Evolutionary conservation across 2,797 vertebrate species (phyloP).

Genomic region (Onychomys leucogaster): DNA sequence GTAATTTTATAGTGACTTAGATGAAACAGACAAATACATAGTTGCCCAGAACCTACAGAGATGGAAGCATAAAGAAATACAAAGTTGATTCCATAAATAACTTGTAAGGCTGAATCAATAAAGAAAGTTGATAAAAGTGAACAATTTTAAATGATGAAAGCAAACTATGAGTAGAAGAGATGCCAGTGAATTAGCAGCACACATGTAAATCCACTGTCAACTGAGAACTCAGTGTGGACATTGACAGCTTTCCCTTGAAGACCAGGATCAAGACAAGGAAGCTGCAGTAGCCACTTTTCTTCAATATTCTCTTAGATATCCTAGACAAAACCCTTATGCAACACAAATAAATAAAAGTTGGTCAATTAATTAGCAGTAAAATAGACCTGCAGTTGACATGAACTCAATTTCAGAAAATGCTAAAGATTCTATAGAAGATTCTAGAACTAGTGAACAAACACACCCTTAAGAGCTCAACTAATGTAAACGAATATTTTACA

Average conservation of each 20-base stretch:
- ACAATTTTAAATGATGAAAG: not conserved
- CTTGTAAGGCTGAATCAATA: not conserved
- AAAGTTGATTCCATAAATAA: not conserved
- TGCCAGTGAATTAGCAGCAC: not conserved
- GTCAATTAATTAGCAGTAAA: not conserved
- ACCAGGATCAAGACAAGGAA: not conserved
- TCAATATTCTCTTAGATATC: not conserved
- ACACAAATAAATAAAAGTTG: not conserved
- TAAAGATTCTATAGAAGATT: not conserved
- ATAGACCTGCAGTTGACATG: not conserved
- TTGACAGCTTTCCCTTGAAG: not conserved
- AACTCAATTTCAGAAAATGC: not conserved
- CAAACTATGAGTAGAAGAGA: not conserved
- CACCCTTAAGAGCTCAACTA: not conserved
- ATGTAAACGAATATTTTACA: not conserved
- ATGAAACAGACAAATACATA: not conserved
- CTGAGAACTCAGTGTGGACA: not conserved
- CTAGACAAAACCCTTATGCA: not conserved
- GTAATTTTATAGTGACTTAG: not conserved
- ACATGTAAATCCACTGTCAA: not conserved
- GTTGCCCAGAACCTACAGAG: not conserved
- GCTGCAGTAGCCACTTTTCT: not conserved
- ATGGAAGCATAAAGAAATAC: not conserved
- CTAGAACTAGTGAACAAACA: not conserved
- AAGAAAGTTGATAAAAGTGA: not conserved